Conservation (phyloP, 2,113 vertebrate genomes). For the Mus pahari region DNA sequence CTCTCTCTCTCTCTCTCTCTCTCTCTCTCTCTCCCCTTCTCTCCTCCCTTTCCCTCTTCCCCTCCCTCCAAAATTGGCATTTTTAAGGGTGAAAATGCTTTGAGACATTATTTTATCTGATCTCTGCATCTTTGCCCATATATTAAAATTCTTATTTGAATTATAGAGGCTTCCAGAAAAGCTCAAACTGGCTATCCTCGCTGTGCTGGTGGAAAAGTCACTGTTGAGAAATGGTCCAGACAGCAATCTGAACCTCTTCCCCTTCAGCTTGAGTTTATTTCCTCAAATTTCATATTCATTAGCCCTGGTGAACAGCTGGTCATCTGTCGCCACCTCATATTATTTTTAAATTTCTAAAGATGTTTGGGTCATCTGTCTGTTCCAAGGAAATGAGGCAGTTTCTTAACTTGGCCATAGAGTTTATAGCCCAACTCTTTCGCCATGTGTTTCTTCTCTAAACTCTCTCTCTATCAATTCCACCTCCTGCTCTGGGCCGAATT, state of each 20-base stretch:
- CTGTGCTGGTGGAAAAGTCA: not conserved
- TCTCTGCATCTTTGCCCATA: not conserved
- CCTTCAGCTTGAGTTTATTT: constrained; percentile 71
- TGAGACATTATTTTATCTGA: not conserved
- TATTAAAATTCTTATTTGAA: constrained; percentile 45
- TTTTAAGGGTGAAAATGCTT: constrained; percentile 12
- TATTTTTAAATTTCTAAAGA: constrained; percentile 58
- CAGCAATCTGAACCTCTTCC: constrained; percentile 40
- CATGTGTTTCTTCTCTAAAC: constrained; percentile 45
- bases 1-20: not conserved
- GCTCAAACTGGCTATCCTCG: not conserved
- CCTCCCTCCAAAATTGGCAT: not conserved
- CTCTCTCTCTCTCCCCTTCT: not conserved
- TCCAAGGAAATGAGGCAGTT: constrained; percentile 11
- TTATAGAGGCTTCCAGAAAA: constrained; percentile 45
- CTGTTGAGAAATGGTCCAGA: constrained; percentile 28
- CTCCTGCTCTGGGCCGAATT: not conserved
- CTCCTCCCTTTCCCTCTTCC: too few relatives aligned
- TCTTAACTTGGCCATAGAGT: not conserved
- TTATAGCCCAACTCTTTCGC: not conserved
- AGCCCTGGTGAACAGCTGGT: constrained; percentile 72
- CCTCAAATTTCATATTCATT: constrained; percentile 78
- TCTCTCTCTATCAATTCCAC: not conserved
- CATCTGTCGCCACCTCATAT: constrained; percentile 42
- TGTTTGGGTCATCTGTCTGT: constrained; percentile 42